These are phyloP conservation scores for Dissostichus mawsoni DNA, from an alignment of 2,113 vertebrate species.

Conservation along the genomic window DNA sequence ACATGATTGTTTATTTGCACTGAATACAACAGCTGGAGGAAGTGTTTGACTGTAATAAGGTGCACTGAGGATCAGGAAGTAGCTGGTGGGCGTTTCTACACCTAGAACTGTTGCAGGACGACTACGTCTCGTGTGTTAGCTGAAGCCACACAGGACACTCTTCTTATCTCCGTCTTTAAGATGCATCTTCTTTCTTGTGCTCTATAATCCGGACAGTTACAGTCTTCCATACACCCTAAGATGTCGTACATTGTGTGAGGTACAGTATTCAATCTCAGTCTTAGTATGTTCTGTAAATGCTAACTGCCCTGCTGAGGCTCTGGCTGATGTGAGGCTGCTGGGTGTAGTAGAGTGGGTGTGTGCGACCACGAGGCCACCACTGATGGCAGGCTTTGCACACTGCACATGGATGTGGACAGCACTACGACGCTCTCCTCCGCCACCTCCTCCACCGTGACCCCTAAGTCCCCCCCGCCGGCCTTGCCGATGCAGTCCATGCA, in stretches of 20 bases:
- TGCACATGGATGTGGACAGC: slow-evolving; percentile 61
- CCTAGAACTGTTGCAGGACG: slow-evolving; percentile 27
- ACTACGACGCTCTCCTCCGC: slow-evolving; percentile 62
- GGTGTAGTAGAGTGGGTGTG: slow-evolving; percentile 43
- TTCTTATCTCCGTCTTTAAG: neutral
- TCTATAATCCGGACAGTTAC: slow-evolving; percentile 26
- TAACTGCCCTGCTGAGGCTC: slow-evolving; percentile 91
- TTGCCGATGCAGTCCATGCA: slow-evolving; percentile 94
- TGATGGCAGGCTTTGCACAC: slow-evolving; percentile 52
- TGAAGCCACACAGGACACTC: slow-evolving; percentile 1
- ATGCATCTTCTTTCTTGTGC: slow-evolving; percentile 45
- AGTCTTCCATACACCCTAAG: neutral
- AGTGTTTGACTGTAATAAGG: slow-evolving; percentile 15
- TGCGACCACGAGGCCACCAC: slow-evolving; percentile 53
- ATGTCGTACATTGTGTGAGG: slow-evolving; percentile 16
- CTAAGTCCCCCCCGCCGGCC: slow-evolving; percentile 22
- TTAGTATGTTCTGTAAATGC: slow-evolving; percentile 52
- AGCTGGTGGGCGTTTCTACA: slow-evolving; percentile 41
- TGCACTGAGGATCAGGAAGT: slow-evolving; percentile 14
- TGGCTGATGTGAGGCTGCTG: slow-evolving; percentile 53
- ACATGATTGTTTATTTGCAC: slow-evolving; percentile 36
- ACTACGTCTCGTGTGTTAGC: slow-evolving; percentile 3
- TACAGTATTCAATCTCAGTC: slow-evolving; percentile 30
- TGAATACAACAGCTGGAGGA: slow-evolving; percentile 42
- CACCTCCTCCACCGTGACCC: neutral